phyloP scores from a whole-genome alignment of 2,113 vertebrate genomes.

The Pyxicephalus adspersus region DNA sequence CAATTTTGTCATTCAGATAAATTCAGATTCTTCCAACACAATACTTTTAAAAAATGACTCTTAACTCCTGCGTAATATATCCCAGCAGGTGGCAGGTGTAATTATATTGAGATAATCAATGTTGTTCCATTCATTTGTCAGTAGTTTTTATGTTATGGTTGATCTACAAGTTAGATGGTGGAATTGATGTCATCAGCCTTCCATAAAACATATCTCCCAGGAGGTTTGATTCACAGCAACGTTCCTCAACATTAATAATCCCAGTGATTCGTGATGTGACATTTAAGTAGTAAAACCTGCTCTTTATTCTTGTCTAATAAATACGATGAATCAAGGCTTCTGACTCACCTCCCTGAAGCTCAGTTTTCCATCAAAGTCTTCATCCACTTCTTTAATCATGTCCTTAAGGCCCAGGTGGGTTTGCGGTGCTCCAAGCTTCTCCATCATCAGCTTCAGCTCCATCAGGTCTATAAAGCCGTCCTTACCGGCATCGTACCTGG shows the following conservation, averaged over 20 bases:
- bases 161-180: not conserved
- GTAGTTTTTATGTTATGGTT: too few species aligned
- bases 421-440: conserved; percentile 91
- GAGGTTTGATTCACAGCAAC: too few species aligned
- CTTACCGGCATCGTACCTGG: conserved; percentile 84
- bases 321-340: not conserved
- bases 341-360: conserved; percentile 88
- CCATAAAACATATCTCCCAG: not conserved
- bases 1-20: too few species aligned
- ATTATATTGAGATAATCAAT: too few species aligned
- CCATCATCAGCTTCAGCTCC: conserved; percentile 98
- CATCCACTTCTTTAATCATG: conserved; percentile 97
- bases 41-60: too few species aligned
- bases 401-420: conserved; percentile 93
- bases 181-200: not conserved
- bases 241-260: not conserved
- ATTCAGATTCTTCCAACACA: too few species aligned
- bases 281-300: not conserved
- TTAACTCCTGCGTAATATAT: too few species aligned
- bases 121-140: too few species aligned
- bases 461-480: conserved; percentile 94
- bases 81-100: too few species aligned
- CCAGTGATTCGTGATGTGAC: not conserved
- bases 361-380: conserved; percentile 92
- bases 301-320: not conserved